These are phyloP conservation scores for Umimayanthus chanpuru DNA, from an alignment of 92 coral and sea anemone genomes.

Conservation along the genomic window DNA sequence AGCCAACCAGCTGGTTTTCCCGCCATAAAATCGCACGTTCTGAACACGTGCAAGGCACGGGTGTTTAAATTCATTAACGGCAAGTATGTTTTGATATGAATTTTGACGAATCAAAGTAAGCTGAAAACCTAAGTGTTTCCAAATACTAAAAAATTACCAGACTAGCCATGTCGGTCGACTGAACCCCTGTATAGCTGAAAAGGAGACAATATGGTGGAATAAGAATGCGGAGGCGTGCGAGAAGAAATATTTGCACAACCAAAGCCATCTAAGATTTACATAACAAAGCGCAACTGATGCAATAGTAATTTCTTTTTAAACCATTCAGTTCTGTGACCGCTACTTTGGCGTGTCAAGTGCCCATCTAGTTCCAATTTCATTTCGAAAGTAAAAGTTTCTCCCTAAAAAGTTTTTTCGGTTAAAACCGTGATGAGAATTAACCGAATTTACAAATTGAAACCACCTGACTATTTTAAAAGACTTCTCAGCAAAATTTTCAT, in stretches of 20 bases:
- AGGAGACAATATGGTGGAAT: not conserved
- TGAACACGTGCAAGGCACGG: slow-evolving; percentile 26
- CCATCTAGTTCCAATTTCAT: not conserved
- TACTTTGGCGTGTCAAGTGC: not conserved
- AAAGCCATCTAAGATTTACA: slow-evolving; percentile 13
- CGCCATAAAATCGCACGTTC: slow-evolving; percentile 5
- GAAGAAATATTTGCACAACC: not conserved
- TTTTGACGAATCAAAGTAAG: not conserved
- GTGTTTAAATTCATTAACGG: not conserved
- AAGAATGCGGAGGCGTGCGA: slow-evolving; percentile 1
- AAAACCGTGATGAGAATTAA: too few relatives aligned
- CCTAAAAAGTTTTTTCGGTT: too few relatives aligned
- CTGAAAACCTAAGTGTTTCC: not conserved
- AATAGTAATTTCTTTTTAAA: not conserved
- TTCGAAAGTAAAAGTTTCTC: not conserved
- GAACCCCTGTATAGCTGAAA: not conserved
- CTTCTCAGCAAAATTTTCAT: not conserved
- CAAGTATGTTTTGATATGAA: not conserved
- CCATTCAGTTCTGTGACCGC: not conserved
- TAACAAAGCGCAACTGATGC: slow-evolving; percentile 40
- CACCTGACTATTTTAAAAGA: not conserved
- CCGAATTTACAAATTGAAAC: too few relatives aligned
- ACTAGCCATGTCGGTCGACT: too few relatives aligned
- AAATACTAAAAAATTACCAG: not conserved
- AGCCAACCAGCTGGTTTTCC: slow-evolving; percentile 1